Evolutionary conservation across 2,797 vertebrate species (phyloP).

Genomic region (Neostethus bicornis): DNA sequence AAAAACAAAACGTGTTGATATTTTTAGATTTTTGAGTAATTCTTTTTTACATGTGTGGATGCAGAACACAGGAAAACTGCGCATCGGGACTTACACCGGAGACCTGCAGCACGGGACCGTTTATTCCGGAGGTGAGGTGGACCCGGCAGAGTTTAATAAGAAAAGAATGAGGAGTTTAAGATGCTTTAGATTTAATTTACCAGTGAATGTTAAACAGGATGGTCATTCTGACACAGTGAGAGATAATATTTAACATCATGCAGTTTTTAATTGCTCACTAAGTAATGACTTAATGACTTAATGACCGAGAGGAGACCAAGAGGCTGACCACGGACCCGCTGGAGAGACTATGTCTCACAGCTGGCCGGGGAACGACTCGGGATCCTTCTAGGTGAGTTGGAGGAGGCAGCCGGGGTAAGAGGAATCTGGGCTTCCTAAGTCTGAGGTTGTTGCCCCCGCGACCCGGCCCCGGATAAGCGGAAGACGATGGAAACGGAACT

Average conservation of each 20-base stretch:
- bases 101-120: slow-evolving; percentile 83
- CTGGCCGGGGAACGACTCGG: too few relatives aligned
- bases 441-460: too few relatives aligned
- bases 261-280: background rate
- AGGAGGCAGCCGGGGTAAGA: too few relatives aligned
- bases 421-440: too few relatives aligned
- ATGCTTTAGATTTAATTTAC: background rate
- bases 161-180: background rate
- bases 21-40: background rate
- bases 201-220: background rate
- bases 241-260: background rate
- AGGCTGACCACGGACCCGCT: too few relatives aligned
- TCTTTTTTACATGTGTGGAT: slow-evolving; percentile 2
- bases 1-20: background rate
- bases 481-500: too few relatives aligned
- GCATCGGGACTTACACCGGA: slow-evolving; percentile 86
- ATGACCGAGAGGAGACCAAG: too few relatives aligned
- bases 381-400: too few relatives aligned
- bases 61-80: slow-evolving; percentile 86
- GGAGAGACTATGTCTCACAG: too few relatives aligned
- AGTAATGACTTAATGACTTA: background rate
- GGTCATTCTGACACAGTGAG: background rate
- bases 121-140: slow-evolving; percentile 83
- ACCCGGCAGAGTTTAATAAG: background rate
- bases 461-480: too few relatives aligned